phyloP scores from a whole-genome alignment of 2,113 vertebrate species.

The Alethe diademata region DNA sequence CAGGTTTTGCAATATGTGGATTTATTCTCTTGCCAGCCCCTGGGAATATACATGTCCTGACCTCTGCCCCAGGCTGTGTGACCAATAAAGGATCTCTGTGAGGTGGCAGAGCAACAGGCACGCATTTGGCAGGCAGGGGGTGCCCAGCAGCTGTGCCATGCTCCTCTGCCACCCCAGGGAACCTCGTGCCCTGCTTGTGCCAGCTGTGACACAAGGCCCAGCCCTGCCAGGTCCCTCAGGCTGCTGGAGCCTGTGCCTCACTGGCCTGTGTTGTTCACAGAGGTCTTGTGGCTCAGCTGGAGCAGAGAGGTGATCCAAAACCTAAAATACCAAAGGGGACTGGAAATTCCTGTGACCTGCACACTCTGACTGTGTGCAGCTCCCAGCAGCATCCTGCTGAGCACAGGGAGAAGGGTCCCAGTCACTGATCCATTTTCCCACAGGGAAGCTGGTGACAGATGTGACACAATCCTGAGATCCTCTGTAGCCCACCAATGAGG shows the following conservation, averaged over 20 bases:
- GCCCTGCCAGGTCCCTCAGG: not conserved
- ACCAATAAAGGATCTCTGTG: not conserved
- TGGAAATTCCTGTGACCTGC: not conserved
- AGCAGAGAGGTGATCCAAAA: not conserved
- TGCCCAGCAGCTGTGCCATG: not conserved
- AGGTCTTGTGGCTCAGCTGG: not conserved
- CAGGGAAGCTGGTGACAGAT: not conserved
- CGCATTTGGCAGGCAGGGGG: not conserved
- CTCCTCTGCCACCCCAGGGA: not conserved
- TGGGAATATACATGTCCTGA: not conserved
- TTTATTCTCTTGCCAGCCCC: not conserved
- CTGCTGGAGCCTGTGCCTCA: not conserved
- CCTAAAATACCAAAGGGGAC: not conserved
- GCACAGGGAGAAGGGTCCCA: not conserved
- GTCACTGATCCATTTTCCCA: not conserved
- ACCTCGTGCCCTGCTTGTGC: not conserved
- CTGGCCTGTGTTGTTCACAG: not conserved
- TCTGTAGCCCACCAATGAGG: not conserved
- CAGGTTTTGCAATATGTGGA: not conserved
- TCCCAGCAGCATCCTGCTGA: not conserved
- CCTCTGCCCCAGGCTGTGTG: not conserved
- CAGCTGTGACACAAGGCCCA: not conserved
- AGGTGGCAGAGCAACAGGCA: not conserved
- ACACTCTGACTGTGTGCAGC: not conserved
- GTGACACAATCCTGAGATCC: not conserved